Evolutionary conservation across 2,113 vertebrate genomes (phyloP), one percentile per base, ranked within the genome.

Genomic region (Atherinomorus stipes): DNA sequence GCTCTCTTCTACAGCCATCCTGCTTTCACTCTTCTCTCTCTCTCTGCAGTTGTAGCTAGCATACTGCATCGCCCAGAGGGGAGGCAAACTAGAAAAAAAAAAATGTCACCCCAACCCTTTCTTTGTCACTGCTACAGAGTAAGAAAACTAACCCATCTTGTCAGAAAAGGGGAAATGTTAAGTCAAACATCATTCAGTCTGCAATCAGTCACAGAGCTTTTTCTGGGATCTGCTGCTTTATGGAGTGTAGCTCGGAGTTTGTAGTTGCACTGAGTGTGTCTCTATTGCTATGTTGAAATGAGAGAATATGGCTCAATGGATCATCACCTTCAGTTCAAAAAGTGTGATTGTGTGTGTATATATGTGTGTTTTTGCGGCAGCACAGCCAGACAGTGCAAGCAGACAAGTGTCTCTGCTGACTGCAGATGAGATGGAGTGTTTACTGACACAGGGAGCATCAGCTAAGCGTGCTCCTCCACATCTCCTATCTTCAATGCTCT

Each of bases 341-440:
- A 58, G 64, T 61, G 25, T 72, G 44, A 0, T 22, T 69, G 68
- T 4, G 50, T 40, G 1, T 53, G 59, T 68, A 31, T 50, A 53
- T 23, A 47, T n/a, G 59, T 67, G 79, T 84, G 64, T 87, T 19
- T 80, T 70, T 68, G 85, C 79, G 79, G 71, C 74, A 26, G 78
- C 67, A 87, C 85, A 76, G 85, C 91, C 92, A 94, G 93, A 94
- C 93, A 91, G 82, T 89, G 90, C 84, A 92, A 88, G 90, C 93
- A 94, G 93, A 94, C 93, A 84, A 81, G 80, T 82, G 88, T 92
- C 92, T 93, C 87, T 84, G 76, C 90, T 93, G 93, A 94, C 93
- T 94, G 93, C 93, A 92, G 93, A 94, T 89, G 88, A 92, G 93
- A 92, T 87, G 45, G 74, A 83, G 89, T 92, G 89, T 93, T 93